Evolutionary conservation across 2,113 vertebrate genomes (phyloP), one percentile per base, ranked within the genome.

Genomic region (Hydrochoerus hydrochaeris): DNA sequence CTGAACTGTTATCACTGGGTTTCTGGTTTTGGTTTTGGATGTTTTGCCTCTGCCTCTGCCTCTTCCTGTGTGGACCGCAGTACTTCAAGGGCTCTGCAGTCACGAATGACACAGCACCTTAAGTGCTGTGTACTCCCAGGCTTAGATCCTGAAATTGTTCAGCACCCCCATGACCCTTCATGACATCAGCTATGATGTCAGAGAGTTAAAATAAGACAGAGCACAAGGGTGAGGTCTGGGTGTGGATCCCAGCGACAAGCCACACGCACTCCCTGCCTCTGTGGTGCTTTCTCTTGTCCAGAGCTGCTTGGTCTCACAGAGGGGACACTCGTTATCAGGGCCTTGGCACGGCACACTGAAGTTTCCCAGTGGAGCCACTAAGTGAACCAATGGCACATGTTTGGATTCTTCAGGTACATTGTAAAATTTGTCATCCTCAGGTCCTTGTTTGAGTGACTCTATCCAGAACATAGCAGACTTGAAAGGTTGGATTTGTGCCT

Each of bases 391-490:
- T 81, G 28, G 57, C 24, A 44, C 7, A 30, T 63, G 78, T 92
- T 93, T 87, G 58, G 0, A n/a, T 85, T 85, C 87, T 96, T 93
- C 94, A n/a, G 44, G 73, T 89, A 7, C 54, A 63, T n/a, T 82
- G 95, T 84, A 78, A 90, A 85, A 83, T 91, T 62, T 90, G 41
- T 81, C 28, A 77, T 88, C 57, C 60, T 89, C 38, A 60, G n/a
- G 65, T 87, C 20, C 77, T 81, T 81, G 46, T 87, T 90, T 62
- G 13, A 84, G 3, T 52, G 35, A 30, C 57, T 19, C 38, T 73
- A 80, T 71, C 52, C 32, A n/a, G 60, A 86, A 89, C 30, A 65
- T 24, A 83, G 46, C n/a, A 71, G n/a, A n/a, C 3, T 38, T 38
- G n/a, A 41, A 22, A 4, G 57, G n/a, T 60, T 95, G 41, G 30